Conservation (phyloP, 2,888 invertebrate genomes). For the Argynnis bischoffii region DNA sequence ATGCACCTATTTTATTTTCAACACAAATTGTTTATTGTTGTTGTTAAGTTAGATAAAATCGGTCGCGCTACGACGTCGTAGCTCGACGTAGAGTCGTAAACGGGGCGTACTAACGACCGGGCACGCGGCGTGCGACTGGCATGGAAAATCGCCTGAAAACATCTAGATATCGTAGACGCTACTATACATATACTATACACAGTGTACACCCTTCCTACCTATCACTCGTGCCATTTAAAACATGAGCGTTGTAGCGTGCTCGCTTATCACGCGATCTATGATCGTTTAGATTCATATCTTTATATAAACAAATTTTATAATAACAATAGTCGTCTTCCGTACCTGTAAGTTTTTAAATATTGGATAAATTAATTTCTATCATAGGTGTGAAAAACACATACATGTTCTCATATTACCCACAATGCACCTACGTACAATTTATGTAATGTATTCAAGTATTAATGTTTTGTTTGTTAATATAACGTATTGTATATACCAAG, state of each 20-base stretch:
- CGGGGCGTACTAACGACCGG: slow-evolving; percentile 51
- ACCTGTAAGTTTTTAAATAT: too few relatives aligned
- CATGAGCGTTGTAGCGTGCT: slow-evolving; percentile 51
- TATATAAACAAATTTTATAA: slow-evolving; percentile 21
- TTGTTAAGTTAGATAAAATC: slow-evolving; percentile 21
- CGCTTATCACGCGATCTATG: slow-evolving; percentile 50
- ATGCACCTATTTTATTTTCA: neutral
- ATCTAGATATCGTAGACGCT: slow-evolving; percentile 36
- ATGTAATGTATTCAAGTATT: too few relatives aligned
- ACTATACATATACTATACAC: slow-evolving; percentile 23
- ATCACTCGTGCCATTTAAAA: slow-evolving; percentile 53
- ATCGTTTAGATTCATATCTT: slow-evolving; percentile 31
- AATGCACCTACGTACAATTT: too few relatives aligned
- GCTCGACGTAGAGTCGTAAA: slow-evolving; percentile 52
- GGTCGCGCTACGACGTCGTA: slow-evolving; percentile 47
- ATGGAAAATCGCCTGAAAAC: slow-evolving; percentile 47
- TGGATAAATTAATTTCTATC: too few relatives aligned
- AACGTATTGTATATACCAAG: too few relatives aligned
- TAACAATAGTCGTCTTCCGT: neutral
- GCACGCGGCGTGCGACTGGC: slow-evolving; percentile 59
- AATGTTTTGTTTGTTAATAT: too few relatives aligned
- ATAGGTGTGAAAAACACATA: too few relatives aligned
- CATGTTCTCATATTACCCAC: too few relatives aligned
- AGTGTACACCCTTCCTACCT: slow-evolving; percentile 33
- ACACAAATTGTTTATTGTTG: neutral